These are phyloP conservation scores for Regulus satrapa DNA, from an alignment of 2,113 vertebrate species.

Conservation along the genomic window DNA sequence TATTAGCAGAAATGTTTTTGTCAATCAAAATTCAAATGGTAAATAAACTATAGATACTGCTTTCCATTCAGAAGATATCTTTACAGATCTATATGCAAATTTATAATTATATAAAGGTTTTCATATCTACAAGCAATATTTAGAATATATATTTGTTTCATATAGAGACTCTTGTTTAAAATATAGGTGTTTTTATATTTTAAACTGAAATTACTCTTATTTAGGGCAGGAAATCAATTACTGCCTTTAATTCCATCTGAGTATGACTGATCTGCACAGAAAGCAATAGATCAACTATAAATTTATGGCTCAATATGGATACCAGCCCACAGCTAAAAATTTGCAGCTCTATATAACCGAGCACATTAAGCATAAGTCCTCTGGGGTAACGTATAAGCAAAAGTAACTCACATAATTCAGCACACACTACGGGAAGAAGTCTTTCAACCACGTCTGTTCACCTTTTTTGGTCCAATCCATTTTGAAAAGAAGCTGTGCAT, in stretches of 20 bases:
- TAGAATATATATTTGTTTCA: not conserved
- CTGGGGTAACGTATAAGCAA: constrained; percentile 32
- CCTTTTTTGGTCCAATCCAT: constrained; percentile 16
- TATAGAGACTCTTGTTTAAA: not conserved
- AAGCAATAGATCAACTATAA: constrained; percentile 55
- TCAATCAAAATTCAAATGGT: constrained; percentile 12
- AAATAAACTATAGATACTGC: not conserved
- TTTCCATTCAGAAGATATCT: constrained; percentile 1
- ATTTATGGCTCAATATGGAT: constrained; percentile 53
- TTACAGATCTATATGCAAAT: not conserved
- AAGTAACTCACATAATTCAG: constrained; percentile 58
- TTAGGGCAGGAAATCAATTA: constrained; percentile 52
- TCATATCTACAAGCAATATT: not conserved
- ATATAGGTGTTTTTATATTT: not conserved
- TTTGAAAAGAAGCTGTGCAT: constrained; percentile 50
- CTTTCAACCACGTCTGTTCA: constrained; percentile 21
- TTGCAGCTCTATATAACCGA: constrained; percentile 51
- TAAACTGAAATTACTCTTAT: not conserved
- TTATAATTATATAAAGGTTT: not conserved
- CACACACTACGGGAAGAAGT: not conserved
- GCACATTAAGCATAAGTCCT: constrained; percentile 51
- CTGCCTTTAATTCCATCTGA: constrained; percentile 44
- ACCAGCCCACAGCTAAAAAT: constrained; percentile 60
- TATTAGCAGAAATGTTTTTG: constrained; percentile 7
- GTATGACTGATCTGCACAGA: constrained; percentile 15